Conservation (phyloP, 2,888 invertebrate genomes). For the Terebella lapidaria region DNA sequence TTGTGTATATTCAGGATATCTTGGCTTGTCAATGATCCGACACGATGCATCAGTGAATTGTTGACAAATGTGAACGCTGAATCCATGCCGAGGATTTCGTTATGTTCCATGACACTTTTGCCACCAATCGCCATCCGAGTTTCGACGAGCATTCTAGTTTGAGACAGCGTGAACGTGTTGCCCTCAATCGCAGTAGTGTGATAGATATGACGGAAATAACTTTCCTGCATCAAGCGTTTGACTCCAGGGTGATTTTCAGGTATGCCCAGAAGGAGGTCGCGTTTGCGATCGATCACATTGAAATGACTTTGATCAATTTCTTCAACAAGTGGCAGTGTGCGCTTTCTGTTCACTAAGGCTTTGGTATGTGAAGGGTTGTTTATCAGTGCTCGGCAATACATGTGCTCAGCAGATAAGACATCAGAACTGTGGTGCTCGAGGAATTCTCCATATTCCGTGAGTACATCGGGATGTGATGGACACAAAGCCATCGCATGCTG, state of each 20-base stretch:
- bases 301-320: slow-evolving; percentile 73
- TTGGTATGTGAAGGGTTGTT: slow-evolving; percentile 72
- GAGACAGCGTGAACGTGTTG: slow-evolving; percentile 89
- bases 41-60: slow-evolving; percentile 61
- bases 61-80: slow-evolving; percentile 88
- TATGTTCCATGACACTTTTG: slow-evolving; percentile 92
- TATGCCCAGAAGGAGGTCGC: slow-evolving; percentile 74
- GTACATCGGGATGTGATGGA: slow-evolving; percentile 85
- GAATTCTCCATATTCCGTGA: slow-evolving; percentile 89
- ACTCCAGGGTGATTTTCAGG: slow-evolving; percentile 76
- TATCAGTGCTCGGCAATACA: slow-evolving; percentile 76
- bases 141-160: slow-evolving; percentile 86
- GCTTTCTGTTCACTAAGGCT: slow-evolving; percentile 64
- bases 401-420: slow-evolving; percentile 81
- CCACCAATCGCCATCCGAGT: slow-evolving; percentile 74
- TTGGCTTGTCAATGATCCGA: slow-evolving; percentile 72
- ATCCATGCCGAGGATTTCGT: slow-evolving; percentile 86
- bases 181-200: slow-evolving; percentile 97
- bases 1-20: slow-evolving; percentile 90
- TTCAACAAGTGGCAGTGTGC: slow-evolving; percentile 80
- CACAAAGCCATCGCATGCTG: slow-evolving; percentile 86
- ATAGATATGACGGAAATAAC: slow-evolving; percentile 89
- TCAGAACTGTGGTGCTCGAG: slow-evolving; percentile 80
- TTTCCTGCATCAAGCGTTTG: slow-evolving; percentile 84
- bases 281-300: slow-evolving; percentile 74